Conservation (phyloP, 1,140 invertebrate species). For the Drosophila varians region DNA sequence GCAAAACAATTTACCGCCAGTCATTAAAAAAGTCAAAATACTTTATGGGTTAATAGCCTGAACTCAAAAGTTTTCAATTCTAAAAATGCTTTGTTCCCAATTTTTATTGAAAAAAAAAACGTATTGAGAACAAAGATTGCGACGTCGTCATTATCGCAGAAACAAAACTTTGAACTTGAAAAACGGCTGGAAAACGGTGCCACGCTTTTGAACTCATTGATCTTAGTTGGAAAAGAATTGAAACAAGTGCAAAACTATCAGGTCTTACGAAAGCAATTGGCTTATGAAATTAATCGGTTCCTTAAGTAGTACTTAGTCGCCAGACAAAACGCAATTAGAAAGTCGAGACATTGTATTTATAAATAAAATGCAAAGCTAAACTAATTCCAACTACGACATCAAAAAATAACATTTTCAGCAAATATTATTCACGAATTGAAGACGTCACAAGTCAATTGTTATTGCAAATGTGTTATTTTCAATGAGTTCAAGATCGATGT, state of each 20-base stretch:
- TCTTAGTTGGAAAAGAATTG: neutral
- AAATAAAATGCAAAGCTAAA: neutral
- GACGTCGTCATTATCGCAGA: conserved; percentile 10
- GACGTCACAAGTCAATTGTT: conserved; percentile 29
- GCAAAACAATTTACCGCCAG: conserved; percentile 30
- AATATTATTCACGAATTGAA: conserved; percentile 12
- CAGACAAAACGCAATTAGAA: conserved; percentile 15
- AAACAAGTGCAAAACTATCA: neutral
- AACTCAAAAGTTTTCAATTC: neutral
- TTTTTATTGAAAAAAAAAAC: neutral
- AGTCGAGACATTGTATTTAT: neutral
- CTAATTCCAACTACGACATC: neutral
- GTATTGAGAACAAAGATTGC: conserved; percentile 41
- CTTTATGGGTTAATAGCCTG: conserved; percentile 45
- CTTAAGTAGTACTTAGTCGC: conserved; percentile 5
- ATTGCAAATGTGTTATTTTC: conserved; percentile 8
- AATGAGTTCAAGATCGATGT: conserved; percentile 35
- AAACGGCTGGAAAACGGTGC: conserved; percentile 20
- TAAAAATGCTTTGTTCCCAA: conserved; percentile 9
- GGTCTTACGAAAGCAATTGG: conserved; percentile 7
- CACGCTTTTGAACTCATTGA: conserved; percentile 45
- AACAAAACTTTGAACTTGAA: conserved; percentile 52
- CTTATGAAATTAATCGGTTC: conserved; percentile 32
- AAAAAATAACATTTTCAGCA: neutral
- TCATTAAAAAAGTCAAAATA: conserved; percentile 34